Percentiles rank a stretch among this genome's conserved stretches.
These are phyloP conservation scores for Ips nitidus DNA, from an alignment of 1,140 invertebrate genomes.

Conservation along the genomic window DNA sequence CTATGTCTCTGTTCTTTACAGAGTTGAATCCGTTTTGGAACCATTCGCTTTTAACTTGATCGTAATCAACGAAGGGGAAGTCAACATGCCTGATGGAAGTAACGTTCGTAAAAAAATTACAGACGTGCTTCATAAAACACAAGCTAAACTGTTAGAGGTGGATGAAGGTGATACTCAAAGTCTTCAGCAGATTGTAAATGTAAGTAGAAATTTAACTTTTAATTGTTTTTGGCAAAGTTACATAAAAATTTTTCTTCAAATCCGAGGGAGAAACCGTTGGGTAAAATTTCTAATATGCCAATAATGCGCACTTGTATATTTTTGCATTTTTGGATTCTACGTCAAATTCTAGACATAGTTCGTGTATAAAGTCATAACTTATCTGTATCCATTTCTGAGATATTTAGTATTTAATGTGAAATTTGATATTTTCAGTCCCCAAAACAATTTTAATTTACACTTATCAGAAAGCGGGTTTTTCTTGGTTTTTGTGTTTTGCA, in stretches of 20 bases:
- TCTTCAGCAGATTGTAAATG: constrained; percentile 60
- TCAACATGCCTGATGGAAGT: constrained; percentile 63
- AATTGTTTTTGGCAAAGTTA: neutral
- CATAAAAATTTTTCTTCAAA: neutral
- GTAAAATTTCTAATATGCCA: too few species aligned
- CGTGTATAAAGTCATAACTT: too few species aligned
- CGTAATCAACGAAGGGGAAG: constrained; percentile 50
- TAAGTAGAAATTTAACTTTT: constrained; percentile 33
- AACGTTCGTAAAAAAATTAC: constrained; percentile 63
- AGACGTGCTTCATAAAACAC: constrained; percentile 57
- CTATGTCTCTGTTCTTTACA: constrained; percentile 24
- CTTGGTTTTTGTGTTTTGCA: too few species aligned
- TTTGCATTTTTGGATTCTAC: neutral
- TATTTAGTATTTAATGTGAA: too few species aligned
- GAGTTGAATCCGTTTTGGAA: constrained; percentile 47
- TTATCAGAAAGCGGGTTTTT: too few species aligned
- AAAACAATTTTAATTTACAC: too few species aligned
- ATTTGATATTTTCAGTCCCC: too few species aligned
- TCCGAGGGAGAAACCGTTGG: neutral
- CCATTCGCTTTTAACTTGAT: constrained; percentile 52
- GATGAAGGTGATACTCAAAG: constrained; percentile 77
- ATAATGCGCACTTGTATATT: neutral
- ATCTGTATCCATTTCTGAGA: too few species aligned
- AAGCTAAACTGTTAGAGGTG: constrained; percentile 61
- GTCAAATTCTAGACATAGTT: too few species aligned